Percentiles rank a stretch among this genome's conserved stretches.
Evolutionary conservation across 2,797 vertebrate species (phyloP).

Genomic region (Sylvia borin): DNA sequence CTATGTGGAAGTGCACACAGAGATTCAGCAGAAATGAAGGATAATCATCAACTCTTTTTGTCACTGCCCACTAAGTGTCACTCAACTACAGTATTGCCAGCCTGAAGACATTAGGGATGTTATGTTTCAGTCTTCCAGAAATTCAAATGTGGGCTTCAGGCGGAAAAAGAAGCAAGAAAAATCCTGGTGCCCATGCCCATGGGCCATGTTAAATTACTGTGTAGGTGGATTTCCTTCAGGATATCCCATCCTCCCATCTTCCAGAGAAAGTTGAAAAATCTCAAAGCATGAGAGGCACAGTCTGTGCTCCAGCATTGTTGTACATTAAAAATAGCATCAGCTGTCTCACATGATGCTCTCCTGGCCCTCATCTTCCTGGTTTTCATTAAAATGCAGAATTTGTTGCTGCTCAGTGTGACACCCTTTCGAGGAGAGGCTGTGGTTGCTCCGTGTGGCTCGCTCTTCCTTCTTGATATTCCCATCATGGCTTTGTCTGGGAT

Average conservation of each 20-base stretch:
- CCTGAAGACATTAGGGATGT: not conserved
- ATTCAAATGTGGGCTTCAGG: not conserved
- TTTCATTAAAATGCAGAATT: not conserved
- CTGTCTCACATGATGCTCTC: not conserved
- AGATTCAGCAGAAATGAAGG: not conserved
- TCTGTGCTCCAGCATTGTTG: not conserved
- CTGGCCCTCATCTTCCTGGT: not conserved
- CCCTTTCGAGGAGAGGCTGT: not conserved
- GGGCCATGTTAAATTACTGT: not conserved
- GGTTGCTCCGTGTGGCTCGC: accelerated
- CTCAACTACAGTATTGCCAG: not conserved
- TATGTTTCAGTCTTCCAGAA: not conserved
- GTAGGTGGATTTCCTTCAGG: not conserved
- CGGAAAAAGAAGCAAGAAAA: not conserved
- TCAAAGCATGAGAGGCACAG: not conserved
- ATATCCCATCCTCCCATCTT: not conserved
- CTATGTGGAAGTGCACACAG: not conserved
- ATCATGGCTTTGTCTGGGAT: not conserved
- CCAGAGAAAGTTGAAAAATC: not conserved
- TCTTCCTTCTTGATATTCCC: not conserved
- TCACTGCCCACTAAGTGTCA: not conserved
- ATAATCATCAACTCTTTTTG: not conserved
- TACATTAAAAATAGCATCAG: not conserved
- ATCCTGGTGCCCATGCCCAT: not conserved
- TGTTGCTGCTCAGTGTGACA: not conserved